These are phyloP conservation scores for Lepus oiostolus DNA, from an alignment of 2,797 vertebrate species.

Conservation along the genomic window DNA sequence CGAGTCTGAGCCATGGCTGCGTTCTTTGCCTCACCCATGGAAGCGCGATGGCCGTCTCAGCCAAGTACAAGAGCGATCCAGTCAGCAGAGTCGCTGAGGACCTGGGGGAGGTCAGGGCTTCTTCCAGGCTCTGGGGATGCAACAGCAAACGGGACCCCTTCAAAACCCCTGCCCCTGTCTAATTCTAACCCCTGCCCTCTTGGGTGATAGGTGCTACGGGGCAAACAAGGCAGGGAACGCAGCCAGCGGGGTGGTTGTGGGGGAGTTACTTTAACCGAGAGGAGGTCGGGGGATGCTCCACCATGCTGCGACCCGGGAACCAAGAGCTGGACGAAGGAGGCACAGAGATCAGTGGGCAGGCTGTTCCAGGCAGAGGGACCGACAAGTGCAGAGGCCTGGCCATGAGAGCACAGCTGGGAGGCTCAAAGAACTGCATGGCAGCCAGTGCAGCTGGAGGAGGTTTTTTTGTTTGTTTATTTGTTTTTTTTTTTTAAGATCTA, in stretches of 20 bases:
- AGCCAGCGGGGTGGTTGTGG: not conserved
- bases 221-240: slow-evolving; percentile 16
- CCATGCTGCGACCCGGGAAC: not conserved
- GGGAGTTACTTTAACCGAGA: not conserved
- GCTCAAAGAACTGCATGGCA: not conserved
- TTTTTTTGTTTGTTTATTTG: too few species aligned
- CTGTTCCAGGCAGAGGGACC: not conserved
- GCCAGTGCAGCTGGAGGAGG: not conserved
- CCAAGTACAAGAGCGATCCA: not conserved
- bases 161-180: not conserved
- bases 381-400: not conserved
- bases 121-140: too few species aligned
- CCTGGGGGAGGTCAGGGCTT: not conserved
- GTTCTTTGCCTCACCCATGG: not conserved
- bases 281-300: not conserved
- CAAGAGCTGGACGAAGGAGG: not conserved
- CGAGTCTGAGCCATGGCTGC: slow-evolving; percentile 55
- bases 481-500: too few species aligned
- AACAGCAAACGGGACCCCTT: not conserved
- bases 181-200: too few species aligned
- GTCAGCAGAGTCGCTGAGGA: not conserved
- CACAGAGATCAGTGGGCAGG: not conserved
- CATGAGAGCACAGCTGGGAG: not conserved
- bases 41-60: too few species aligned
- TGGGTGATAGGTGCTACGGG: not conserved